A percentile compares a stretch with the other conserved stretches of the same genome.
Evolutionary conservation across 2,888 invertebrate genomes (phyloP).

Genomic region (Rhagium mordax): DNA sequence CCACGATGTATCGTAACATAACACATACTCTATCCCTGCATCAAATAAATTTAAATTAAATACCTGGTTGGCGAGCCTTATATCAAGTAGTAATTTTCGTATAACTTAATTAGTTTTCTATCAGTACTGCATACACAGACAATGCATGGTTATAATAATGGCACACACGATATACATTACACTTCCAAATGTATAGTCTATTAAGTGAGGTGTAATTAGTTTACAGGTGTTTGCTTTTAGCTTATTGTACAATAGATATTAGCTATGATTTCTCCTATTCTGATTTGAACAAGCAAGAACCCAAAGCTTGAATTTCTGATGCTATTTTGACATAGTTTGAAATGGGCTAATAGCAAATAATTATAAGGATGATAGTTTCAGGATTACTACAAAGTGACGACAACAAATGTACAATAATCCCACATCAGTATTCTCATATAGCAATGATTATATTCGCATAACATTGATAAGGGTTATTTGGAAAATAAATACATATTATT

Average conservation of each 20-base stretch:
- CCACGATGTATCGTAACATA: no score
- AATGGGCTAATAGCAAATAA: constrained; percentile 4
- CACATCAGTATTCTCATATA: not conserved
- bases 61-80: not conserved
- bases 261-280: constrained; percentile 31
- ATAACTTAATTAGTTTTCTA: not conserved
- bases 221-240: constrained; percentile 42
- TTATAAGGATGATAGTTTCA: not conserved
- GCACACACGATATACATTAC: not conserved
- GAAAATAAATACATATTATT: not conserved
- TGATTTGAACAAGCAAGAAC: not conserved
- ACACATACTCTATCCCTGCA: not conserved
- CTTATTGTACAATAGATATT: constrained; percentile 32
- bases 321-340: constrained; percentile 9
- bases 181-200: constrained; percentile 4
- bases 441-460: not conserved
- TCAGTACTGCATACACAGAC: not conserved
- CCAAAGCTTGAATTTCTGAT: not conserved
- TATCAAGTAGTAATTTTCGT: not conserved
- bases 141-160: not conserved
- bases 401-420: not conserved
- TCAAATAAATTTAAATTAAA: not conserved
- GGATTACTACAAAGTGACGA: not conserved
- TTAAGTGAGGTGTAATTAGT: constrained; percentile 25
- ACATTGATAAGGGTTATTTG: not conserved